Conservation (phyloP, 1,140 invertebrate species). For the Trissolcus basalis region DNA sequence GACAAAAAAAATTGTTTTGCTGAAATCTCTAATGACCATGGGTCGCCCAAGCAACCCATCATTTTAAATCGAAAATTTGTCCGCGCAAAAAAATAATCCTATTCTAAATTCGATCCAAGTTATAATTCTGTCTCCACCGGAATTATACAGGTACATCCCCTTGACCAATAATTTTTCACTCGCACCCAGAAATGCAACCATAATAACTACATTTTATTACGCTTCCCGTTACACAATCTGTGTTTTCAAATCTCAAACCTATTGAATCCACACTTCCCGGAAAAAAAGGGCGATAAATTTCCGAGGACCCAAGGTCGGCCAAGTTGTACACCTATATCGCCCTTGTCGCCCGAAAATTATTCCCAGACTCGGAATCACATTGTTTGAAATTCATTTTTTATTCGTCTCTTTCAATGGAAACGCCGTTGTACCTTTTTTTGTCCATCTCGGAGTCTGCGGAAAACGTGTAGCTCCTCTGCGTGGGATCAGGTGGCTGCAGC, state of each 20-base stretch:
- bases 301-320: not conserved
- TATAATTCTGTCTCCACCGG: no score
- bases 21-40: no score
- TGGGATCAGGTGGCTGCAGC: constrained; percentile 89
- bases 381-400: not conserved
- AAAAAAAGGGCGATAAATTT: not conserved
- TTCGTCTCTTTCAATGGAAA: not conserved
- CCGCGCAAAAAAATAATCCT: no score
- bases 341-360: not conserved
- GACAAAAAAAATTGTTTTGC: no score
- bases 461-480: constrained; percentile 93
- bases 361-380: not conserved
- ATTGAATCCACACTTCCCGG: not conserved
- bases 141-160: no score
- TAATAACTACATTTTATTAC: no score
- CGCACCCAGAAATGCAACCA: no score
- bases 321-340: not conserved
- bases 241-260: not conserved
- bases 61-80: no score
- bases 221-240: no score
- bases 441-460: constrained; percentile 96
- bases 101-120: no score
- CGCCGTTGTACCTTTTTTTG: constrained; percentile 87
- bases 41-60: no score
- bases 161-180: no score